A percentile compares a stretch with the other conserved stretches of the same genome.
phyloP scores from a whole-genome alignment of 2,888 invertebrate genomes.

The Agelastica alni region DNA sequence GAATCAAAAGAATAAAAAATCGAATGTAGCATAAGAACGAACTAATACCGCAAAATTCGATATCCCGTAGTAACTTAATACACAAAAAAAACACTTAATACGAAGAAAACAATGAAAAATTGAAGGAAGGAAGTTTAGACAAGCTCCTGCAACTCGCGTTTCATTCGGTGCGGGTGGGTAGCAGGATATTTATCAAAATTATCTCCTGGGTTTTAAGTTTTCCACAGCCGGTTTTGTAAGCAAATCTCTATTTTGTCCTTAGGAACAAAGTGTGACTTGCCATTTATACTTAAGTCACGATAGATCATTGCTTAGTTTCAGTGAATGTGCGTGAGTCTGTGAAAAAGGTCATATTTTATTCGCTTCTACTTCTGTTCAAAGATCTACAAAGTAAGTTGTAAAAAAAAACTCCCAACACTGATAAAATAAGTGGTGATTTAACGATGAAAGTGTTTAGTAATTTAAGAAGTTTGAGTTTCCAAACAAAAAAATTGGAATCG shows the following conservation, averaged over 20 bases:
- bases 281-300: conserved; percentile 54
- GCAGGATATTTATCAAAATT: conserved; percentile 45
- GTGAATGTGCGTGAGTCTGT: conserved; percentile 29
- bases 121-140: conserved; percentile 51
- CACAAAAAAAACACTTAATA: conserved; percentile 40
- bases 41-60: conserved; percentile 52
- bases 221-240: conserved; percentile 51
- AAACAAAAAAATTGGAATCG: too few relatives aligned
- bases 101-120: conserved; percentile 42
- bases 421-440: too few relatives aligned
- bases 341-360: conserved; percentile 19
- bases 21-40: conserved; percentile 29
- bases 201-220: conserved; percentile 49
- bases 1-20: conserved; percentile 20
- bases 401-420: too few relatives aligned
- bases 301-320: conserved; percentile 32
- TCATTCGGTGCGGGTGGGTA: background rate
- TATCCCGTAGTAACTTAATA: conserved; percentile 52
- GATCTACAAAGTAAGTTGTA: too few relatives aligned
- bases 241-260: conserved; percentile 56
- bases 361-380: background rate
- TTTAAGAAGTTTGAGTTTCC: too few relatives aligned
- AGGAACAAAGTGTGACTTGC: conserved; percentile 55
- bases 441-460: too few relatives aligned
- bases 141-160: conserved; percentile 30